These are phyloP conservation scores for Zosterops japonicus DNA, from an alignment of 2,113 vertebrate species.

Conservation along the genomic window DNA sequence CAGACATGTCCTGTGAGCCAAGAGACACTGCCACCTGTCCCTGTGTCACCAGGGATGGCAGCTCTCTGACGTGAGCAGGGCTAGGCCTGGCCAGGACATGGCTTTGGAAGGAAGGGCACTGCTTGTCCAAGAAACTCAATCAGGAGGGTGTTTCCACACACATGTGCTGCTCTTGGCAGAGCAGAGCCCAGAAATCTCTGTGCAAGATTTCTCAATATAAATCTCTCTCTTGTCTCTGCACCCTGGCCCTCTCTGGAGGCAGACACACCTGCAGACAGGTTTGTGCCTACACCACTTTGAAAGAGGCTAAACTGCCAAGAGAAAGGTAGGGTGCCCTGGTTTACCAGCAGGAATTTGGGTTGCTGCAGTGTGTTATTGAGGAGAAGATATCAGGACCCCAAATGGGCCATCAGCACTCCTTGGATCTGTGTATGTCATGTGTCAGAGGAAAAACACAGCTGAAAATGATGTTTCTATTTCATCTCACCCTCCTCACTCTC, in stretches of 20 bases:
- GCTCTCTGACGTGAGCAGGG: not conserved
- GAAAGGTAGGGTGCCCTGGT: not conserved
- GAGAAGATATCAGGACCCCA: not conserved
- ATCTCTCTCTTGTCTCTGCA: not conserved
- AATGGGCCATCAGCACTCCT: not conserved
- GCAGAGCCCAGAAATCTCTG: not conserved
- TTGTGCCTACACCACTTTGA: not conserved
- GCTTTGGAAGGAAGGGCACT: not conserved
- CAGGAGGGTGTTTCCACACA: not conserved
- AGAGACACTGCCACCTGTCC: not conserved
- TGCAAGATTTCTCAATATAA: not conserved
- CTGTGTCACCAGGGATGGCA: not conserved
- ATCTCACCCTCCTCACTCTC: not conserved
- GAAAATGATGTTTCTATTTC: not conserved
- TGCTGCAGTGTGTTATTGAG: not conserved
- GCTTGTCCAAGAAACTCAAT: conserved; percentile 15
- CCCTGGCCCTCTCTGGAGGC: not conserved
- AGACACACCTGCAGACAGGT: not conserved
- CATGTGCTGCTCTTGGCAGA: not conserved
- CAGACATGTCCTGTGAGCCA: not conserved
- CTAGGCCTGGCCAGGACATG: not conserved
- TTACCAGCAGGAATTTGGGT: not conserved
- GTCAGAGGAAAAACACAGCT: not conserved
- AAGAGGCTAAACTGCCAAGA: not conserved
- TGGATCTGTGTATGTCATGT: not conserved